A percentile compares a stretch with the other conserved stretches of the same genome.
Evolutionary conservation across 2,797 vertebrate genomes (phyloP).

Genomic region (Potorous gilbertii): DNA sequence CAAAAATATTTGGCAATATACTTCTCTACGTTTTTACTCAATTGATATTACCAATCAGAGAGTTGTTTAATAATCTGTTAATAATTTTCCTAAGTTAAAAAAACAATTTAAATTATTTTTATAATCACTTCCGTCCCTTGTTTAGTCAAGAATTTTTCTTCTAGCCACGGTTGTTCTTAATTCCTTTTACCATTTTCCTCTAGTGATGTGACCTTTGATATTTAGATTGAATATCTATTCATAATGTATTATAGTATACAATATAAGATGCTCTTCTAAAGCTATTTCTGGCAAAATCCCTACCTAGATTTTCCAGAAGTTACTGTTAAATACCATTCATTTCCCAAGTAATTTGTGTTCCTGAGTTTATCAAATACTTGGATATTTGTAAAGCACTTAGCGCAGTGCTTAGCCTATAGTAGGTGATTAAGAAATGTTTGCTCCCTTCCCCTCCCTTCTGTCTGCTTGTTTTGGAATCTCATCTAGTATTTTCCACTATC

Average conservation of each 20-base stretch:
- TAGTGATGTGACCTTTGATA: neutral
- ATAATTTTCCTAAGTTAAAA: neutral
- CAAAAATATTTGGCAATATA: neutral
- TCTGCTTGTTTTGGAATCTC: neutral
- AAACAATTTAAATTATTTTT: neutral
- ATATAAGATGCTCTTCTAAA: neutral
- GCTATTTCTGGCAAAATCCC: neutral
- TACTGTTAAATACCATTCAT: neutral
- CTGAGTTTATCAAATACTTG: neutral
- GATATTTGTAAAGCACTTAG: neutral
- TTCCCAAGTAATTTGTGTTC: neutral
- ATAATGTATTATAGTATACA: neutral
- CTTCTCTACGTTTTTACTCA: neutral
- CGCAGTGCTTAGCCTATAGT: neutral
- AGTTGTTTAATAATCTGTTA: neutral
- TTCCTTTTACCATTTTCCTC: neutral
- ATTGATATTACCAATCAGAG: neutral
- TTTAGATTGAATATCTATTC: neutral
- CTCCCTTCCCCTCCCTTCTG: neutral
- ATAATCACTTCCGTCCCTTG: neutral
- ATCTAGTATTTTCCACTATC: neutral
- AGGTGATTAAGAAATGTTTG: neutral
- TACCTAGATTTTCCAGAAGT: neutral
- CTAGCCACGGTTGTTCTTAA: neutral
- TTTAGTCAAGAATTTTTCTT: neutral